Conservation (phyloP, 2,113 vertebrate species). For the Carassius auratus region DNA sequence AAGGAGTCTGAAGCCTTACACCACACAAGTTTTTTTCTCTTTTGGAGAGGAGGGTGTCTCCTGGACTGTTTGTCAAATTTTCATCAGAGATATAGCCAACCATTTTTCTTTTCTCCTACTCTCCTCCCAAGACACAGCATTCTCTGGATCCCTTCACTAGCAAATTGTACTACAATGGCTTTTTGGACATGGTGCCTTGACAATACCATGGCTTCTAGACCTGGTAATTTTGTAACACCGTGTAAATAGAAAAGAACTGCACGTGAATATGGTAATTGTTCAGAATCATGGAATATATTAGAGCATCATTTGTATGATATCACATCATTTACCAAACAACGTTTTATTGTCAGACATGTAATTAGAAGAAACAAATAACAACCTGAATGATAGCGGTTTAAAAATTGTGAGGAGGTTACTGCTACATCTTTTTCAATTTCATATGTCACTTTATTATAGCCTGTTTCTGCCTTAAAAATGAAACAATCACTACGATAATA, state of each 20-base stretch:
- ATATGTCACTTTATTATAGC: no score
- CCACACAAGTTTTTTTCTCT: slow-evolving; percentile 49
- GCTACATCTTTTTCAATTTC: no score
- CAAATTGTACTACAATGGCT: neutral
- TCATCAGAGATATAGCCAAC: slow-evolving; percentile 53
- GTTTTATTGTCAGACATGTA: no score
- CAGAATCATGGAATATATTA: neutral
- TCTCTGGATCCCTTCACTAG: neutral
- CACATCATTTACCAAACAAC: no score
- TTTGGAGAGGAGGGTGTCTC: slow-evolving; percentile 1
- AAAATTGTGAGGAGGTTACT: no score
- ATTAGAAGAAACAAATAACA: no score
- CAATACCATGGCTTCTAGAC: neutral
- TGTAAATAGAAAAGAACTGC: neutral
- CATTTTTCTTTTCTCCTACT: slow-evolving; percentile 42
- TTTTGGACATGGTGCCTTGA: neutral
- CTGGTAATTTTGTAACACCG: neutral
- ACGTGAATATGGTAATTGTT: neutral
- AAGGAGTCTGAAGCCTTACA: slow-evolving; percentile 53
- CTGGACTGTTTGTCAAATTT: slow-evolving; percentile 55
- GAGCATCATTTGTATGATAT: neutral
- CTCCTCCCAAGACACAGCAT: slow-evolving; percentile 3
- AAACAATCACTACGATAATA: no score
- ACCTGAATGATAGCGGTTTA: no score
- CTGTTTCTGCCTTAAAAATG: no score